These are phyloP conservation scores for Uloborus diversus DNA, from an alignment of 1,140 invertebrate species.

Conservation along the genomic window DNA sequence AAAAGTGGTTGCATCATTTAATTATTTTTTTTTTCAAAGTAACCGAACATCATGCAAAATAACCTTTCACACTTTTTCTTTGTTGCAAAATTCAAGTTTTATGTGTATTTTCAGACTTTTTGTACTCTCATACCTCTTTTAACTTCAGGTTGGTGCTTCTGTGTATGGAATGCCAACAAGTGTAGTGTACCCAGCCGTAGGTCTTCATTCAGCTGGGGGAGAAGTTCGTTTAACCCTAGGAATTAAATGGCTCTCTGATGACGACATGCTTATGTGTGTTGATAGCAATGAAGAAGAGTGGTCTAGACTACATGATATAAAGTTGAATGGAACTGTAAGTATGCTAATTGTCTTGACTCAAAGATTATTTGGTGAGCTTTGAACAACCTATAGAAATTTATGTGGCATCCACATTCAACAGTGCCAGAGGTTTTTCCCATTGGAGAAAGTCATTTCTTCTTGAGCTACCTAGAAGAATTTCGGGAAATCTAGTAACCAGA, in stretches of 20 bases:
- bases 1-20: no score
- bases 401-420: no score
- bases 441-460: no score
- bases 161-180: conserved; percentile 61
- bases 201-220: conserved; percentile 67
- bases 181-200: conserved; percentile 66
- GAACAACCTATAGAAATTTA: no score
- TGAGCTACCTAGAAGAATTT: no score
- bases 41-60: no score
- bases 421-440: no score
- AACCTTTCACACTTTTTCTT: background rate
- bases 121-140: no score
- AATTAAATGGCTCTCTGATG: conserved; percentile 65
- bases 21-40: no score
- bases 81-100: no score
- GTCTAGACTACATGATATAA: conserved; percentile 69
- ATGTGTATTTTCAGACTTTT: no score
- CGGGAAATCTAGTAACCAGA: no score
- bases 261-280: conserved; percentile 69
- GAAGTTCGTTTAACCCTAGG: conserved; percentile 65
- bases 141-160: conserved; percentile 65
- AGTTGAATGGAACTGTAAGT: conserved; percentile 68
- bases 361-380: background rate
- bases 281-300: conserved; percentile 71
- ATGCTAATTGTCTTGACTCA: background rate